Evolutionary conservation across 2,888 invertebrate genomes (phyloP), one percentile per base, ranked within the genome.

Genomic region (Xestia c-nigrum): DNA sequence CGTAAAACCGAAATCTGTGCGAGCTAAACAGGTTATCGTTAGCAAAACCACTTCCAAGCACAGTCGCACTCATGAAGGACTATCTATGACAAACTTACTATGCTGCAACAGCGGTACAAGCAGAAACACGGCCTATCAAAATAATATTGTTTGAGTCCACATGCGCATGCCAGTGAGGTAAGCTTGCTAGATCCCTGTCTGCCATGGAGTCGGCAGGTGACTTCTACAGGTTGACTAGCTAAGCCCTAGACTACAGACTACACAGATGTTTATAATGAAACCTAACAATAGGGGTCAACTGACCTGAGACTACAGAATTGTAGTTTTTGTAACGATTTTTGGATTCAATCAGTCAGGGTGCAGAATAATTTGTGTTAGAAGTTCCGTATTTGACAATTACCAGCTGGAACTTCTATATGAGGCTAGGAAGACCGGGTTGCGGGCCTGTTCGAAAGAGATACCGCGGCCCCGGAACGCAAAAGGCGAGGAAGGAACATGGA

Each of bases 41-140:
- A 47, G 6, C 24, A 40, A 21, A 50, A 24, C 10, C 24, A 40
- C 40, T 40, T 21, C 12, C 4, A 40, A 31, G 4, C 7, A n/a
- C n/a, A 64, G 14, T 9, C 40, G 40, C 6, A 9, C 7, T 40
- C 21, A 47, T 31, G 16, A 24, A 74, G 2, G 0, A 5, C 6
- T 40, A 16, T 59, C 24, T 59, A 59, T 24, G 59, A 1, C 14
- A 5, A 14, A 47, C 21, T 47, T 40, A 14, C 10, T 73, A 16
- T 16, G 5, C 16, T 31, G 31, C 16, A 47, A 24, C 19, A 59
- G 7, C 1, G 14, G 21, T 2, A 5, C 16, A 43, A 75, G 1
- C 59, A 50, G 50, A n/a, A 61, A 50, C 10, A 19, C 31, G 43
- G 31, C n/a, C 19, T 50, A 77, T 52, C 10, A 10, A 76, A 76